Percentiles rank a stretch among this genome's conserved stretches.
Evolutionary conservation across 2,113 vertebrate species (phyloP).

Genomic region (Holacanthus passer): DNA sequence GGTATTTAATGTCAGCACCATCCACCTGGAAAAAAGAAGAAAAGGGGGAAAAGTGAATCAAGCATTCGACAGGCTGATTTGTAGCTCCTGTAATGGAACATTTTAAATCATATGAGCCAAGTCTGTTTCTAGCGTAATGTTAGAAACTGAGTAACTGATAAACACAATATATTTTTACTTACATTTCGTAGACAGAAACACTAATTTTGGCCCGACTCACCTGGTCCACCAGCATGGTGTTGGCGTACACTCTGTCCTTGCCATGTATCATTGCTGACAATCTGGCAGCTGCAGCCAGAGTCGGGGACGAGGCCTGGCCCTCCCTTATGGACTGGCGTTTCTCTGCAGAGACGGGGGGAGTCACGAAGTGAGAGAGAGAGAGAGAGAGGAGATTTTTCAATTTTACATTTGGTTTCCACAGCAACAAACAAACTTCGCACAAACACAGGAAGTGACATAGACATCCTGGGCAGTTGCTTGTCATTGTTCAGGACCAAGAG

Average conservation of each 20-base stretch:
- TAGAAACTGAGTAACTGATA: not conserved
- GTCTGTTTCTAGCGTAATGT: not conserved
- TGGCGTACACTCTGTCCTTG: constrained; percentile 89
- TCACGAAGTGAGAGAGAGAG: constrained; percentile 15
- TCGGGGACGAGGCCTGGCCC: constrained; percentile 78
- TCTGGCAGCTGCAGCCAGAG: constrained; percentile 81
- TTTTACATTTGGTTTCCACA: constrained; percentile 77
- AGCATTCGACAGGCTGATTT: not conserved
- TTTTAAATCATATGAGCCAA: constrained; percentile 1
- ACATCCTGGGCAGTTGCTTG: constrained; percentile 75
- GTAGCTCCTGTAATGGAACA: constrained; percentile 6
- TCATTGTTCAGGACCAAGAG: constrained; percentile 73
- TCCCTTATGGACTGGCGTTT: constrained; percentile 87
- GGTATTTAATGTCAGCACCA: constrained; percentile 81
- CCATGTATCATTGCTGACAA: constrained; percentile 88
- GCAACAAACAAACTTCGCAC: constrained; percentile 75
- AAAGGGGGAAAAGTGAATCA: constrained; percentile 44
- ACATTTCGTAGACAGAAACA: not conserved
- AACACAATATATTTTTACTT: not conserved
- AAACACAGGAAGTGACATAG: constrained; percentile 80
- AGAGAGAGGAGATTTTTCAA: constrained; percentile 56
- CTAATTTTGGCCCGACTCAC: constrained; percentile 68
- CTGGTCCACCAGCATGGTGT: constrained; percentile 90
- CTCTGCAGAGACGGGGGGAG: constrained; percentile 71
- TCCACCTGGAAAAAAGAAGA: constrained; percentile 79